A percentile compares a stretch with the other conserved stretches of the same genome.
phyloP scores from a whole-genome alignment of 2,888 invertebrate genomes.

The Callimorpha dominula region DNA sequence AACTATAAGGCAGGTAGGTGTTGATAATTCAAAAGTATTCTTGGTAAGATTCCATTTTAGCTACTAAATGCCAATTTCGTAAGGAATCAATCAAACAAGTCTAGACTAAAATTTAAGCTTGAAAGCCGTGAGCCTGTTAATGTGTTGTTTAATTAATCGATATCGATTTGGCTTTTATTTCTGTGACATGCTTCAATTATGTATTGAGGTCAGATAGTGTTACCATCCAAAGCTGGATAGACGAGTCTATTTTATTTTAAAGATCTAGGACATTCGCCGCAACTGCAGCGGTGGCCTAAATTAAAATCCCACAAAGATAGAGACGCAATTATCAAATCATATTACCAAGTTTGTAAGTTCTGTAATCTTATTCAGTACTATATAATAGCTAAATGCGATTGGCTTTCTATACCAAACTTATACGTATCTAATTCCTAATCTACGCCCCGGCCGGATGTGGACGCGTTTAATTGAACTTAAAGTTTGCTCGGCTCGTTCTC shows the following conservation, averaged over 20 bases:
- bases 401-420: slow-evolving; percentile 1
- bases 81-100: not conserved
- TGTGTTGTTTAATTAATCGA: not conserved
- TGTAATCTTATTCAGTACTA: slow-evolving; percentile 16
- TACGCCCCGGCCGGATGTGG: slow-evolving; percentile 6
- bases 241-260: not conserved
- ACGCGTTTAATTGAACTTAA: slow-evolving; percentile 42
- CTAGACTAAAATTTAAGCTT: not conserved
- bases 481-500: slow-evolving; percentile 40
- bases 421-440: slow-evolving; percentile 1
- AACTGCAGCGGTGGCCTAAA: not conserved
- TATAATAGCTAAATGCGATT: not conserved
- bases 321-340: not conserved
- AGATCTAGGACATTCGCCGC: not conserved
- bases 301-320: not conserved
- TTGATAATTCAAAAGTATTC: not conserved
- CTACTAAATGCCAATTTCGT: not conserved
- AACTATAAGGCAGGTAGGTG: not conserved
- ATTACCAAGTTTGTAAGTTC: slow-evolving; percentile 8
- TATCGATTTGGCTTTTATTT: not conserved
- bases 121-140: not conserved
- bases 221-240: not conserved
- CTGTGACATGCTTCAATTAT: not conserved
- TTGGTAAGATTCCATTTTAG: not conserved
- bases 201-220: not conserved